A percentile compares a stretch with the other conserved stretches of the same genome.
Evolutionary conservation across 2,888 invertebrate species (phyloP).

Genomic region (Cataglyphis rosenhaueri): DNA sequence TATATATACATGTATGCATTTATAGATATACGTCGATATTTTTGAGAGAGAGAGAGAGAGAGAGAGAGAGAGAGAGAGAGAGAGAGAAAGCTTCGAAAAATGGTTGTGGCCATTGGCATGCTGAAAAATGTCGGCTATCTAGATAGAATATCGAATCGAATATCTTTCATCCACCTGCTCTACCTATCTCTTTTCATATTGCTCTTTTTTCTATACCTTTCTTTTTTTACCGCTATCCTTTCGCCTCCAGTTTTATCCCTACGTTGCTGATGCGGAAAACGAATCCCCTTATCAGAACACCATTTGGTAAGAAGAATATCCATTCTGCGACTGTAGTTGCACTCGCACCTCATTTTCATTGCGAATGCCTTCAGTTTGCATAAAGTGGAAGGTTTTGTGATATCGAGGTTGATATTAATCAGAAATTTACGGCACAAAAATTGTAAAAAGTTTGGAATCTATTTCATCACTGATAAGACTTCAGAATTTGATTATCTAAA

Average conservation of each 20-base stretch:
- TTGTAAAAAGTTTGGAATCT: neutral
- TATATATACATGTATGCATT: neutral
- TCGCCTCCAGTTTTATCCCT: conserved; percentile 39
- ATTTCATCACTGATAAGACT: neutral
- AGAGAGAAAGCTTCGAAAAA: conserved; percentile 55
- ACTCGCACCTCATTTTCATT: conserved; percentile 2
- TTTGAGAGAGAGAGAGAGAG: neutral
- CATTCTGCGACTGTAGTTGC: conserved; percentile 37
- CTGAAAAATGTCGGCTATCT: conserved; percentile 69
- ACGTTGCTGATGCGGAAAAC: conserved; percentile 56
- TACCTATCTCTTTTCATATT: conserved; percentile 23
- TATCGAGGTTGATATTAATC: conserved; percentile 32
- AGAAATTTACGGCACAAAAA: neutral
- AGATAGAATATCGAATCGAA: conserved; percentile 70
- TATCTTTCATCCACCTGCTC: neutral
- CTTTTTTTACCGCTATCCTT: conserved; percentile 12
- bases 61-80: neutral
- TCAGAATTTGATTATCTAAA: neutral
- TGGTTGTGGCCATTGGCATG: conserved; percentile 57
- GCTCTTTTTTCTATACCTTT: conserved; percentile 32
- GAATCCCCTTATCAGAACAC: conserved; percentile 58
- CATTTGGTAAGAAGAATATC: conserved; percentile 38
- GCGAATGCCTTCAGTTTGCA: conserved; percentile 26
- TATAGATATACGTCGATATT: conserved; percentile 12
- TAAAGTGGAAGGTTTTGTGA: conserved; percentile 18